Evolutionary conservation across 2,113 vertebrate species (phyloP).

Genomic region (Xenus cinereus): DNA sequence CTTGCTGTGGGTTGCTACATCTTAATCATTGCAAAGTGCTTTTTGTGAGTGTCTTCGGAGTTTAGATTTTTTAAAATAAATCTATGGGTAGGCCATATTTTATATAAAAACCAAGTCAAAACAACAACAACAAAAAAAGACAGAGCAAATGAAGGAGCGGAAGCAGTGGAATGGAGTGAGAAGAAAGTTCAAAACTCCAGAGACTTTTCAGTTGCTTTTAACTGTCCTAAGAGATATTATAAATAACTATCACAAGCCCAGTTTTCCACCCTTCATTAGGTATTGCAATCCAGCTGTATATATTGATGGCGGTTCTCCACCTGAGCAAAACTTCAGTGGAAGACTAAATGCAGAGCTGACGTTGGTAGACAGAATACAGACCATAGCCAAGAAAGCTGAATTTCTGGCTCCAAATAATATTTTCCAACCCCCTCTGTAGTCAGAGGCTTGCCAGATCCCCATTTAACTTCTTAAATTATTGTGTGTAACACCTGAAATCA

Average conservation of each 20-base stretch:
- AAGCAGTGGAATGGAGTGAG: not conserved
- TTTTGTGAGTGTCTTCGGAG: not conserved
- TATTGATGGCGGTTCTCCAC: not conserved
- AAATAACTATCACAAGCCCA: not conserved
- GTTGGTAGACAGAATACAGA: not conserved
- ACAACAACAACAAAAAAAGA: too few relatives aligned
- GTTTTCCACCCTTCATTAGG: not conserved
- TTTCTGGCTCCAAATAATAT: conserved; percentile 27
- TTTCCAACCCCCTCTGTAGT: conserved; percentile 24
- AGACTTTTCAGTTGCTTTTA: not conserved
- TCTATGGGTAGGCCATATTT: not conserved
- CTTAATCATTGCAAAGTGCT: not conserved
- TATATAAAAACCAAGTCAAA: not conserved
- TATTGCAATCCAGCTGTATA: not conserved
- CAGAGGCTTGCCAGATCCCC: not conserved
- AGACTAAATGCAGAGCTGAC: conserved; percentile 30
- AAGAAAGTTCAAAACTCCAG: conserved; percentile 17
- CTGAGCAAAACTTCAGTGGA: conserved; percentile 25
- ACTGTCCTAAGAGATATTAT: not conserved
- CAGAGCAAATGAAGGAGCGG: not conserved
- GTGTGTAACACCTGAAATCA: conserved; percentile 29
- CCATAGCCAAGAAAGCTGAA: not conserved
- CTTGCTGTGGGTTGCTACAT: not conserved
- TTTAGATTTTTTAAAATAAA: not conserved
- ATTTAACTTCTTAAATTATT: conserved; percentile 24